Evolutionary conservation across 2,797 vertebrate genomes (phyloP), one percentile per base, ranked within the genome.

Genomic region (Percopsis omiscomaycus): DNA sequence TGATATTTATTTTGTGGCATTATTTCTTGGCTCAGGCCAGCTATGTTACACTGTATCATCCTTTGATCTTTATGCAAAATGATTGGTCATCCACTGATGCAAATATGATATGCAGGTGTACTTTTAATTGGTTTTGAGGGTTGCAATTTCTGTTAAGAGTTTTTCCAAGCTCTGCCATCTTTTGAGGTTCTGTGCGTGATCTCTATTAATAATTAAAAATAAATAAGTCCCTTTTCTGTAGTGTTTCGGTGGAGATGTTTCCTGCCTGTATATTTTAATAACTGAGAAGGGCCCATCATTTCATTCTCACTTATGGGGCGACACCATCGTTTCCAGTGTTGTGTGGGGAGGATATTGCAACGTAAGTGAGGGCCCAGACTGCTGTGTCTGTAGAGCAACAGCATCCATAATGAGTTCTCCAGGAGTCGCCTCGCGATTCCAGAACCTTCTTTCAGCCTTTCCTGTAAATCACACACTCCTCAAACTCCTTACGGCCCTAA

Each of bases 351-450:
- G 28, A 66, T 52, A 57, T 65, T 53, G 61, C 52, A 50, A 22
- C 29, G 54, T 6, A 32, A 57, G 68, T 59, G 66, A 48, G 49
- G 15, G 54, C 65, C 42, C 59, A 50, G 60, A 55, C 54, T 29
- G 37, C 29, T 22, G 47, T 15, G 59, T 69, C 66, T 79, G 55
- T 13, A 29, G 63, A 27, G 45, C 22, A 55, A 47, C 67, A 28
- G 14, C 53, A 47, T 62, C 47, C 11, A 16, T 86, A 84, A 89
- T 91, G 75, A 83, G 57, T 90, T 87, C 78, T 86, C 79, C 90
- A 90, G 90, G 89, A 79, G 13, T 66, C 71, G 81, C 73, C 58
- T 48, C 5, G 10, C 13, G 16, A 59, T 69, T 78, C 79, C 75
- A 84, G 55, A 58, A 69, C 68, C 71, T 73, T 78, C 79, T 83